phyloP scores from a whole-genome alignment of 2,113 vertebrate species.

The Gavia stellata region DNA sequence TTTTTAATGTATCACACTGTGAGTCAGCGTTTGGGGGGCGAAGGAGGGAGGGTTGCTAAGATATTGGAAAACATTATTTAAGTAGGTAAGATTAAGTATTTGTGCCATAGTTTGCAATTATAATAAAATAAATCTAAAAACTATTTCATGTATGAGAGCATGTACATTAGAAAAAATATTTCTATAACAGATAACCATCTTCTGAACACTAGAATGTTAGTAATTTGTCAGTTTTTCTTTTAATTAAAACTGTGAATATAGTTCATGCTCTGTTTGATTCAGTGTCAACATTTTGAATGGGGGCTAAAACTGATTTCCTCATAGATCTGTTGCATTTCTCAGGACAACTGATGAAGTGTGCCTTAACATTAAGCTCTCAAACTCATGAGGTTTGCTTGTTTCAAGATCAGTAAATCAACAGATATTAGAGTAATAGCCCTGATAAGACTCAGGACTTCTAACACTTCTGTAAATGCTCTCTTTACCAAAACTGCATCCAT shows the following conservation, averaged over 20 bases:
- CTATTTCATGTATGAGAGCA: conserved; percentile 61
- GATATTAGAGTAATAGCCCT: conserved; percentile 30
- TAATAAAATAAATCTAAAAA: conserved; percentile 59
- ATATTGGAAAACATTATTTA: conserved; percentile 37
- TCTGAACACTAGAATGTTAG: conserved; percentile 49
- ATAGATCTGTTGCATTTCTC: conserved; percentile 43
- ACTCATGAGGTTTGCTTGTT: conserved; percentile 31
- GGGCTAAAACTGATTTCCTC: conserved; percentile 57
- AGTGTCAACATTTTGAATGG: conserved; percentile 57
- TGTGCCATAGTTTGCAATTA: conserved; percentile 51
- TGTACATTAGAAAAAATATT: conserved; percentile 34
- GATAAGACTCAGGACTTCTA: conserved; percentile 50
- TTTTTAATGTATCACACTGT: background rate
- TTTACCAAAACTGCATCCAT: conserved; percentile 57
- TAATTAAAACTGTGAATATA: conserved; percentile 63
- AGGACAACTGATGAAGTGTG: conserved; percentile 56
- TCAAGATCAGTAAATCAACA: conserved; percentile 59
- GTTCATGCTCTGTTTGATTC: conserved; percentile 63
- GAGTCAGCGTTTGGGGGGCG: background rate
- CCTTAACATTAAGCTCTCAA: conserved; percentile 31
- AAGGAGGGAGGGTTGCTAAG: background rate
- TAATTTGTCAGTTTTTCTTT: conserved; percentile 68
- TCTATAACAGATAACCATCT: conserved; percentile 57
- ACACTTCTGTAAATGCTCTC: conserved; percentile 37
- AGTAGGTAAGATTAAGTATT: conserved; percentile 55